phyloP scores from a whole-genome alignment of 2,888 invertebrate genomes.

The Erebia ligea region DNA sequence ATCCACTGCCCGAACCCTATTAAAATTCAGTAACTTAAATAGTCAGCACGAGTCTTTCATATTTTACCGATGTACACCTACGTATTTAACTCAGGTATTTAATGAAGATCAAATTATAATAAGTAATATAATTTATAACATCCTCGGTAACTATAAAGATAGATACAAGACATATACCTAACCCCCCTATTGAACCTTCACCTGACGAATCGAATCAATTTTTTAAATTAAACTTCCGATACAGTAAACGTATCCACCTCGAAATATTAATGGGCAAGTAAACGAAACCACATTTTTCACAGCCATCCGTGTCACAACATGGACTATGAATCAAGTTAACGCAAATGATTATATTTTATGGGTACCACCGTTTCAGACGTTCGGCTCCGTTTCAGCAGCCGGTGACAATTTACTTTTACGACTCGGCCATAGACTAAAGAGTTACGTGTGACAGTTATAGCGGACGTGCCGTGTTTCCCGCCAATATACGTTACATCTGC shows the following conservation, averaged over 20 bases:
- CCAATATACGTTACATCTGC: slow-evolving; percentile 52
- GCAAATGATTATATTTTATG: slow-evolving; percentile 58
- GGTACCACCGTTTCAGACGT: slow-evolving; percentile 57
- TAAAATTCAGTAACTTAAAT: too few relatives aligned
- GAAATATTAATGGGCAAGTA: slow-evolving; percentile 44
- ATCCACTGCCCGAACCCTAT: too few relatives aligned
- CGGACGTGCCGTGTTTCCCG: slow-evolving; percentile 70
- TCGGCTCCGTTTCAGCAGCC: slow-evolving; percentile 69
- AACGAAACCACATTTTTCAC: slow-evolving; percentile 65
- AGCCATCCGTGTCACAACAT: slow-evolving; percentile 59
- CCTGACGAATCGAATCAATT: too few relatives aligned
- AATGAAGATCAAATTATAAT: too few relatives aligned
- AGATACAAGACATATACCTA: too few relatives aligned
- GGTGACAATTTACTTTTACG: slow-evolving; percentile 82
- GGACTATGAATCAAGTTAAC: slow-evolving; percentile 62
- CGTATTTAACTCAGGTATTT: too few relatives aligned
- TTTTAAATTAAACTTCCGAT: background rate
- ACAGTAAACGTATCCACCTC: background rate
- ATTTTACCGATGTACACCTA: too few relatives aligned
- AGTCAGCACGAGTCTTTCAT: too few relatives aligned
- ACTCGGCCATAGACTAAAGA: slow-evolving; percentile 75
- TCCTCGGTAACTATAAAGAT: too few relatives aligned
- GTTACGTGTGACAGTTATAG: slow-evolving; percentile 80
- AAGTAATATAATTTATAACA: too few relatives aligned
- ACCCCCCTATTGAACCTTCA: too few relatives aligned